phyloP scores from a whole-genome alignment of 2,888 invertebrate species.

The Spisula solida region DNA sequence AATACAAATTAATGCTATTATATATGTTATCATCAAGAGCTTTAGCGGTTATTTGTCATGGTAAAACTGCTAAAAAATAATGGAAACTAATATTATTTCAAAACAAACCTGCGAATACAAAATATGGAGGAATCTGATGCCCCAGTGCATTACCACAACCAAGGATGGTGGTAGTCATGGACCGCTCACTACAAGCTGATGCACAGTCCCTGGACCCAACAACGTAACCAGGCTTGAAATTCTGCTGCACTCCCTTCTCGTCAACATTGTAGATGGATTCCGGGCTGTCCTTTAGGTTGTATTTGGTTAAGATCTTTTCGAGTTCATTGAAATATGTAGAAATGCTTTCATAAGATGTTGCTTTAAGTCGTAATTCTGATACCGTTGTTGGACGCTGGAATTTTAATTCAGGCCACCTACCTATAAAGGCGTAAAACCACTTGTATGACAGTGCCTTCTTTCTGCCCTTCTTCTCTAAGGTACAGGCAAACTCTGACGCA shows the following conservation, averaged over 20 bases:
- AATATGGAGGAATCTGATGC: conserved; percentile 50
- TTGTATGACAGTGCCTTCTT: neutral
- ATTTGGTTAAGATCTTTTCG: conserved; percentile 33
- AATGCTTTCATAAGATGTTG: neutral
- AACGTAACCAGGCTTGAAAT: conserved; percentile 46
- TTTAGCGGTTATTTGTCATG: no score
- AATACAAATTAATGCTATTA: no score
- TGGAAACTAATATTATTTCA: no score
- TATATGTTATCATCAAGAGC: no score
- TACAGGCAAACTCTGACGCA: neutral
- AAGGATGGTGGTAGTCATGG: conserved; percentile 50
- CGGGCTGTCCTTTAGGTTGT: conserved; percentile 43
- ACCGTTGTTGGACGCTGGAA: neutral
- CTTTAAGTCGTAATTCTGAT: conserved; percentile 31
- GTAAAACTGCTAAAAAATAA: no score
- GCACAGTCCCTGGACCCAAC: neutral
- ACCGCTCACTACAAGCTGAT: conserved; percentile 19
- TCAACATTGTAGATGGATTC: conserved; percentile 59
- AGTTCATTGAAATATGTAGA: conserved; percentile 4
- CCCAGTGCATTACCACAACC: conserved; percentile 53
- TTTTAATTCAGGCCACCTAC: neutral
- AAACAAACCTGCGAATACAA: conserved; percentile 44
- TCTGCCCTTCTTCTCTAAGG: neutral
- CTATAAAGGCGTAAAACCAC: neutral
- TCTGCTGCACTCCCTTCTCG: conserved; percentile 54